Base-by-base conservation (phyloP, 1,140 invertebrate species). In the Lerema accius region DNA sequence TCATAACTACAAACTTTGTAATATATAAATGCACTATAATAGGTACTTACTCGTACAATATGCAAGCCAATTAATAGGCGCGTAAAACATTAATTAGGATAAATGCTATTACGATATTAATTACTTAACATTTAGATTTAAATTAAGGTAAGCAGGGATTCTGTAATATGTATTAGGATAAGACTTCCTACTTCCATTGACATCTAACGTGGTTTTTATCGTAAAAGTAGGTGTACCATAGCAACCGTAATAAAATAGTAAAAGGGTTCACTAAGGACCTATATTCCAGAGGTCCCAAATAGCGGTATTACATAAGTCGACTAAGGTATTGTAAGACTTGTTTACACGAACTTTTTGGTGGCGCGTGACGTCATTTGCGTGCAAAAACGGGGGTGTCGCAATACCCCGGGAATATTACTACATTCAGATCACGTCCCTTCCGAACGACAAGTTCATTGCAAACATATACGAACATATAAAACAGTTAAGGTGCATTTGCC, bases 371-470 rank as follows among this genome's bases (percentile, higher is more conserved):
- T 71, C 69, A 71, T 73, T 71, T 73, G 66, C 64, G 72, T 72
- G 67, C 48, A 76, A 80, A 80, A 78, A 79, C 62, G 46, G 40
- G 46, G 32, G 40, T 50, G 45, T 53, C 13, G 11, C 23, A 15
- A 55, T 61, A 32, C 13, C 48, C 35, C 35, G 10, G 55, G 49
- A 26, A 19, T n/a, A 55, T 76, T 76, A 4, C 28, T 4, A 7
- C 28, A 83, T 82, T 82, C 80, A 49, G 49, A 73, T 74, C 82
- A 86, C 83, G 83, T 83, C 63, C 67, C 15, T 46, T 58, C 43
- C 26, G 67, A 45, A 51, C 71, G 71, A 77, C 69, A 67, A 73
- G 65, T 50, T 56, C 63, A 69, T 75, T 64, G 73, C 62, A 71
- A 71, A 48, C 32, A 62, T 53, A 53, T 60, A 61, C 19, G 19